A percentile compares a stretch with the other conserved stretches of the same genome.
Evolutionary conservation across 53 echinoderm and acorn worm species (phyloP).

Genomic region (Echinarachnius parma): DNA sequence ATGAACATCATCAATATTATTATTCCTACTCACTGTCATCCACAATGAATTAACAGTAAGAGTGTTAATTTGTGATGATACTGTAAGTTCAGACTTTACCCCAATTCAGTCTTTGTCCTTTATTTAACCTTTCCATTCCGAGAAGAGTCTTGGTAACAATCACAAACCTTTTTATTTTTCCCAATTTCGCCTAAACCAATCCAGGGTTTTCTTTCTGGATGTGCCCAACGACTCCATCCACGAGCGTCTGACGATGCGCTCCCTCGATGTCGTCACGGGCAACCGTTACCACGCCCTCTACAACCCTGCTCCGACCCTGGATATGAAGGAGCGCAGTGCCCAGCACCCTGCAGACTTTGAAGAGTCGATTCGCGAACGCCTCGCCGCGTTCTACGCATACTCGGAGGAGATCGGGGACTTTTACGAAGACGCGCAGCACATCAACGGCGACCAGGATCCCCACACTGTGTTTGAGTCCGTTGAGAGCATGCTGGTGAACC

Average conservation of each 20-base stretch:
- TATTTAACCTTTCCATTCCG: too few species aligned
- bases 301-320: slow-evolving; percentile 84
- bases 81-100: too few species aligned
- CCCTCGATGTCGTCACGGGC: slow-evolving; percentile 82
- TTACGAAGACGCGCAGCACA: slow-evolving; percentile 85
- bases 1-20: too few species aligned
- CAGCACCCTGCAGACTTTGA: slow-evolving; percentile 79
- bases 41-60: too few species aligned
- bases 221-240: slow-evolving; percentile 98
- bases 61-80: too few species aligned
- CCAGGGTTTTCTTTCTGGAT: slow-evolving; percentile 91
- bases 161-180: too few species aligned
- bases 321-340: slow-evolving; percentile 75
- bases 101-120: too few species aligned
- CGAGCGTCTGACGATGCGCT: slow-evolving; percentile 90
- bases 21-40: too few species aligned
- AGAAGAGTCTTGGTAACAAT: too few species aligned
- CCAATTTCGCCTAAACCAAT: too few species aligned
- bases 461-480: slow-evolving; percentile 95
- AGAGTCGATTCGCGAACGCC: slow-evolving; percentile 64
- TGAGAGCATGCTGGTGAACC: slow-evolving; percentile 97
- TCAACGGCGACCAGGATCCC: slow-evolving; percentile 98
- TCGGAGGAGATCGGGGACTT: slow-evolving; percentile 95
- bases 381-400: slow-evolving; percentile 86
- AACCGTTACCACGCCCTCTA: slow-evolving; percentile 86